Evolutionary conservation across 2,113 vertebrate species (phyloP).

Genomic region (Microcebus murinus): DNA sequence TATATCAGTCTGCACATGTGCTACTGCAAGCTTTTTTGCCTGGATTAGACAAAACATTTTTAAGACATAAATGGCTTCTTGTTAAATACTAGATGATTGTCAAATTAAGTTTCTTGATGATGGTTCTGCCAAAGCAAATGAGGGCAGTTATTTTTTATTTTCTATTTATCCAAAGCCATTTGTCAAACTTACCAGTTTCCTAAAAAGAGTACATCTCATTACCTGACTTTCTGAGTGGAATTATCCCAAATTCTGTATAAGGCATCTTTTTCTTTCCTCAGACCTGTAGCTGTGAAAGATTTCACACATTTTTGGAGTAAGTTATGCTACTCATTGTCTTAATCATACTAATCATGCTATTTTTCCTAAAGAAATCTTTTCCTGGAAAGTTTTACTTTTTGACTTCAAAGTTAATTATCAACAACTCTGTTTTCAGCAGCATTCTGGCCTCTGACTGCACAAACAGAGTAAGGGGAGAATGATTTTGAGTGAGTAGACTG

Average conservation of each 20-base stretch:
- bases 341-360: neutral
- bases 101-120: neutral
- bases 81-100: neutral
- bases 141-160: neutral
- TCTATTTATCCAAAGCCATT: neutral
- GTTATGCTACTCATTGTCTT: neutral
- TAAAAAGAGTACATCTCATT: neutral
- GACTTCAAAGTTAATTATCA: neutral
- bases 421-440: neutral
- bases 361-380: neutral
- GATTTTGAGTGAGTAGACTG: neutral
- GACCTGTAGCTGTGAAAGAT: neutral
- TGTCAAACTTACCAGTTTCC: neutral
- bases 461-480: neutral
- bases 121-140: neutral
- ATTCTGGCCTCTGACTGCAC: neutral
- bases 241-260: neutral
- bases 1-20: neutral
- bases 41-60: neutral
- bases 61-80: neutral
- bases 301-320: neutral
- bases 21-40: neutral
- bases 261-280: neutral
- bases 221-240: neutral
- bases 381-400: neutral